Evolutionary conservation across 23 tunicate species (phyloP).

Genomic region (Ciona savignyi): DNA sequence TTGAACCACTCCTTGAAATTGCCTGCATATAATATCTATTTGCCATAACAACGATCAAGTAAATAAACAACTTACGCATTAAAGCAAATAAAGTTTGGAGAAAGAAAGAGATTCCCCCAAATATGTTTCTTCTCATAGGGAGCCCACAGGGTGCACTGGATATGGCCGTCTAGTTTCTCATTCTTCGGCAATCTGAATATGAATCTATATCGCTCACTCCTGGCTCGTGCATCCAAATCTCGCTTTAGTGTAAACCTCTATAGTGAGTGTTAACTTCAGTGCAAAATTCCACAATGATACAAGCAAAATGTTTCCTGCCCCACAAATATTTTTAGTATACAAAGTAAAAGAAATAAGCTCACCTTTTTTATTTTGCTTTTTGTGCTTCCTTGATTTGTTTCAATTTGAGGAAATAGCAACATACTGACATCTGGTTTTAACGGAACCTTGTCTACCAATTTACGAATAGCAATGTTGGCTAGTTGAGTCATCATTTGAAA

Average conservation of each 20-base stretch:
- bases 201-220: conserved; percentile 89
- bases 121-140: conserved; percentile 83
- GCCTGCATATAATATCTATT: conserved; percentile 15
- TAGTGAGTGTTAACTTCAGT: neutral
- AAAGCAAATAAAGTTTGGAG: conserved; percentile 82
- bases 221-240: conserved; percentile 85
- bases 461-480: conserved; percentile 92
- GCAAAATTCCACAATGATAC: too few species aligned
- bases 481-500: conserved; percentile 86
- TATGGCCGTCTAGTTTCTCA: conserved; percentile 93
- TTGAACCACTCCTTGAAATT: conserved; percentile 48
- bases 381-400: neutral
- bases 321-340: neutral
- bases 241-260: conserved; percentile 49
- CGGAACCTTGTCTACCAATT: conserved; percentile 76
- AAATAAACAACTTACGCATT: conserved; percentile 42
- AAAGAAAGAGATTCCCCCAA: conserved; percentile 86
- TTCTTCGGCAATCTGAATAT: conserved; percentile 76
- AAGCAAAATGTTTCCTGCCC: neutral
- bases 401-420: neutral
- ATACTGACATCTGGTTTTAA: conserved; percentile 55
- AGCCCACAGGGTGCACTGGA: conserved; percentile 84
- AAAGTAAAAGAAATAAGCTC: neutral
- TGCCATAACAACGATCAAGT: neutral
- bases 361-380: neutral